Percentiles rank a stretch among this genome's conserved stretches.
Evolutionary conservation across 2,113 vertebrate genomes (phyloP).

Genomic region (Glaucomys volans): DNA sequence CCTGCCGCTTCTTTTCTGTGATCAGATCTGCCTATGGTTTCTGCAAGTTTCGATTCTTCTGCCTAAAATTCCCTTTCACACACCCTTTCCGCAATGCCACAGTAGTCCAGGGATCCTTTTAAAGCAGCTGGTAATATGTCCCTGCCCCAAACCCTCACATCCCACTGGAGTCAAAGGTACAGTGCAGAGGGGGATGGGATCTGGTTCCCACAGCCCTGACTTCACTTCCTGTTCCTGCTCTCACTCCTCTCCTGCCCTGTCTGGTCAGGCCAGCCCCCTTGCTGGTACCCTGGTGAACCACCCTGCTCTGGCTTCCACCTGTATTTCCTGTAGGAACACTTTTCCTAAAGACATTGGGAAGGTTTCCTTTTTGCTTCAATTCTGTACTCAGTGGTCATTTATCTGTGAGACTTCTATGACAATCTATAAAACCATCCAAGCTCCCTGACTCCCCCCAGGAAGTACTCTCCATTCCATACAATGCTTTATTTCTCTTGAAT

Average conservation of each 20-base stretch:
- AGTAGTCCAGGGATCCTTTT: neutral
- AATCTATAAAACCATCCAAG: neutral
- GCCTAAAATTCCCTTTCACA: neutral
- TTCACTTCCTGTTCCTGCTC: neutral
- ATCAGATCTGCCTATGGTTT: neutral
- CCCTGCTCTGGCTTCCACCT: neutral
- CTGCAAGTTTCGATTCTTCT: neutral
- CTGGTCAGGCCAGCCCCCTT: neutral
- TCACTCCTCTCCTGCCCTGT: neutral
- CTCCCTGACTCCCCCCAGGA: neutral
- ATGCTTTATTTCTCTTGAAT: neutral
- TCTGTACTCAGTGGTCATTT: neutral
- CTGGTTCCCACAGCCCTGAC: neutral
- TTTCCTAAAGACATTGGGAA: no score
- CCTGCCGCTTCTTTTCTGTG: neutral
- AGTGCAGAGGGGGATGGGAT: no score
- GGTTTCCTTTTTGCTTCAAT: neutral
- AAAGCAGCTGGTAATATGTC: neutral
- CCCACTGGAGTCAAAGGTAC: neutral
- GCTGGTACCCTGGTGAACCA: fast-evolving
- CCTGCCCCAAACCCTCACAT: neutral
- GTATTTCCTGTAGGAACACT: no score
- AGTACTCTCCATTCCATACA: neutral
- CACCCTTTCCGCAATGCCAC: no score
- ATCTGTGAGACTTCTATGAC: neutral